phyloP scores from a whole-genome alignment of 53 echinoderm and acorn worm species.

The Henricia sp. region DNA sequence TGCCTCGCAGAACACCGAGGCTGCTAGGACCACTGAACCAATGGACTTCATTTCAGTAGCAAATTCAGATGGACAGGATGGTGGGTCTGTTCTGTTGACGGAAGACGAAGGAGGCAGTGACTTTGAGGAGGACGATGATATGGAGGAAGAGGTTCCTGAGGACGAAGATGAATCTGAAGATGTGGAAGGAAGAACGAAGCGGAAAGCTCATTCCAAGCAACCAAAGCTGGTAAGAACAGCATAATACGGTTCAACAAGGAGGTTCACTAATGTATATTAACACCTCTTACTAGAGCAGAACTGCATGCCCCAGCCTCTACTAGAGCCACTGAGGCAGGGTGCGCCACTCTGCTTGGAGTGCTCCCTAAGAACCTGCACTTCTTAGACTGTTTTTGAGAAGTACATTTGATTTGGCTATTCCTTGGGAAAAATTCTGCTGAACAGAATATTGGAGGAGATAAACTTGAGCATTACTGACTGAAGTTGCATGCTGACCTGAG shows the following conservation, averaged over 20 bases:
- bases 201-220: constrained; percentile 33
- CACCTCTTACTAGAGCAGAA: too few relatives aligned
- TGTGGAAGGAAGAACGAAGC: constrained; percentile 42
- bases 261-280: too few relatives aligned
- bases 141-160: constrained; percentile 39
- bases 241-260: background rate
- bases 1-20: constrained; percentile 32
- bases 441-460: too few relatives aligned
- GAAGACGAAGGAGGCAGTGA: constrained; percentile 39
- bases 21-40: constrained; percentile 15
- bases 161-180: constrained; percentile 40
- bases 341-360: too few relatives aligned
- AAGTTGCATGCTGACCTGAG: too few relatives aligned
- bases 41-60: background rate
- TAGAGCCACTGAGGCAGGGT: too few relatives aligned
- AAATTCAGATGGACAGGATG: constrained; percentile 39
- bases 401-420: background rate
- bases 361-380: too few relatives aligned
- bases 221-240: constrained; percentile 45
- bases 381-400: too few relatives aligned
- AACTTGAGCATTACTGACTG: too few relatives aligned
- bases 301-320: too few relatives aligned
- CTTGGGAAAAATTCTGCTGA: background rate
- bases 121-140: constrained; percentile 39
- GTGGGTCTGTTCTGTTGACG: constrained; percentile 38